Evolutionary conservation across 30 jellyfish, hydroid and myxozoan genomes (phyloP).

Genomic region (Hydractinia echinata): DNA sequence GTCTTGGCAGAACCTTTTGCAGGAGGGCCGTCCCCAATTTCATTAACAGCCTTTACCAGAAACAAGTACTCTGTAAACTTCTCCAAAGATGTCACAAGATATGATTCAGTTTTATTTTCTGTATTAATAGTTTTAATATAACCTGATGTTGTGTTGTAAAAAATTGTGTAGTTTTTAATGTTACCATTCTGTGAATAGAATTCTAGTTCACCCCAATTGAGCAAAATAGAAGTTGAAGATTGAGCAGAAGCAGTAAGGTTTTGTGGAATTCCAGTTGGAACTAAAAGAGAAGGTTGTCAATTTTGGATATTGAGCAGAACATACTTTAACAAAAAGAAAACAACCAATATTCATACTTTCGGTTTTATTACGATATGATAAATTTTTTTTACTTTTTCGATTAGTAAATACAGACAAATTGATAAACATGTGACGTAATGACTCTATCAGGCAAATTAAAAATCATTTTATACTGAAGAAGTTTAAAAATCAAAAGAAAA

Average conservation of each 20-base stretch:
- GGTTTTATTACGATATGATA: too few species aligned
- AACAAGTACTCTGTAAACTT: not conserved
- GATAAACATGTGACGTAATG: too few species aligned
- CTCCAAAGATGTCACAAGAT: not conserved
- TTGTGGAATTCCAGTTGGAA: constrained; percentile 14
- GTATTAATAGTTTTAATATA: not conserved
- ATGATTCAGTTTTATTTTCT: not conserved
- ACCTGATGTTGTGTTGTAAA: not conserved
- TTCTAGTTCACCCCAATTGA: not conserved
- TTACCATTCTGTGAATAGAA: not conserved
- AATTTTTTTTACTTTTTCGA: too few species aligned
- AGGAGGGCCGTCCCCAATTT: not conserved
- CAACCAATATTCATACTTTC: too few species aligned
- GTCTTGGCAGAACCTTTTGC: not conserved
- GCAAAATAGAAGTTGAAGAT: not conserved
- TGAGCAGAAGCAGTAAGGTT: not conserved
- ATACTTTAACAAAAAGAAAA: not conserved
- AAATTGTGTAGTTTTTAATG: not conserved
- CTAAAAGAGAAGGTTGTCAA: not conserved
- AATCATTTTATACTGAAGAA: too few species aligned
- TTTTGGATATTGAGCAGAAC: not conserved
- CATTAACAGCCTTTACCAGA: not conserved
- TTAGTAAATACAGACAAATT: too few species aligned
- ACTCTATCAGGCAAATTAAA: too few species aligned
- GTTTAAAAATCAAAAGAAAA: too few species aligned